Conservation (phyloP, 2,888 invertebrate species). For the Netelia virgata region DNA sequence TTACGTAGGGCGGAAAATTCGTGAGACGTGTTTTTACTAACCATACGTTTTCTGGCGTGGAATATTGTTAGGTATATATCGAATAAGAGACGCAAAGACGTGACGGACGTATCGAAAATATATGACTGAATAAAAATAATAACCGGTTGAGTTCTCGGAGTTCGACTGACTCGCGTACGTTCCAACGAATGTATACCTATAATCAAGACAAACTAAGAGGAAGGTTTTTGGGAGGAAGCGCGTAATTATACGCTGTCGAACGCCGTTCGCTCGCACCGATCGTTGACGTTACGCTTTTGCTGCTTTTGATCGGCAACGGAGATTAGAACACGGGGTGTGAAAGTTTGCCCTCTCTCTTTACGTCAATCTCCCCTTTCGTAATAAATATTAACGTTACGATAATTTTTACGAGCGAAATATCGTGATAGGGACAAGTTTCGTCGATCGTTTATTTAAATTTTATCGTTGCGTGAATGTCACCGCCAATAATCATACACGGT, state of each 20-base stretch:
- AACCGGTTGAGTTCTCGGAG: conserved; percentile 50
- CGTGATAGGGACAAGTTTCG: too few relatives aligned
- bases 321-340: conserved; percentile 59
- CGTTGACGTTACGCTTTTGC: conserved; percentile 52
- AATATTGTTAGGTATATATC: conserved; percentile 1
- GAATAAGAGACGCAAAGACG: conserved; percentile 6
- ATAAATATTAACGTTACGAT: too few relatives aligned
- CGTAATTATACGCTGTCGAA: conserved; percentile 67
- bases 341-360: neutral
- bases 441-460: too few relatives aligned
- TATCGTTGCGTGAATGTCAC: too few relatives aligned
- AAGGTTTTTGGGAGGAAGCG: conserved; percentile 53
- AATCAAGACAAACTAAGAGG: conserved; percentile 38
- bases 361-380: too few relatives aligned
- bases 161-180: conserved; percentile 20
- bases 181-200: conserved; percentile 38
- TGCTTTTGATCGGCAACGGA: conserved; percentile 53
- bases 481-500: too few relatives aligned
- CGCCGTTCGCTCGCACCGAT: conserved; percentile 53
- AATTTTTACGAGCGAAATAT: too few relatives aligned
- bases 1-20: conserved; percentile 8
- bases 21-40: conserved; percentile 42
- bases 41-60: conserved; percentile 17
- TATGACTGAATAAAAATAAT: conserved; percentile 63
- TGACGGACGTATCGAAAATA: conserved; percentile 65